Evolutionary conservation across 1,140 invertebrate genomes (phyloP), one percentile per base, ranked within the genome.

Genomic region (Caenorhabditis elegans): DNA sequence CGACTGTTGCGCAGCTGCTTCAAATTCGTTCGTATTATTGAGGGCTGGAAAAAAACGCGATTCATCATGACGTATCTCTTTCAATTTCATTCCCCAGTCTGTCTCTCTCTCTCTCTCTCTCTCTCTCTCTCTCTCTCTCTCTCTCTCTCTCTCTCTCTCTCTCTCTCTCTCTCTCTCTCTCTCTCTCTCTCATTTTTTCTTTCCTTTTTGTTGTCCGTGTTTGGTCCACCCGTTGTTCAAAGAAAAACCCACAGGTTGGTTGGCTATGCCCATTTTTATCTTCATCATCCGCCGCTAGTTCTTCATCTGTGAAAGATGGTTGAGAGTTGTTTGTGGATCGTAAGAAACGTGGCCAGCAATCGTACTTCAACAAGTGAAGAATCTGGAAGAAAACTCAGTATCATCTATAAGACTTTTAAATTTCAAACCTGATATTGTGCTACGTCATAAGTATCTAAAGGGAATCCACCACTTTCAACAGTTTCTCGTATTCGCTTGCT

Each of bases 361-460:
- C 87, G 55, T 88, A 88, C 39, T 88, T 88, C 46, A 88, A 75
- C 78, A 87, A 82, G 79, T 88, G 87, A 80, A 89, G 89, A 48
- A 88, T 88, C 86, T 88, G 70, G n/a, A 70, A 82, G 82, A 48
- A 13, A 17, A n/a, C 10, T 46, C 24, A 46, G 28, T 34, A 48
- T 19, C n/a, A 19, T 13, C 13, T 26, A 17, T 24, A 49, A 15
- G n/a, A 19, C 8, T 22, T n/a, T 3, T 15, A 48, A 19, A 31
- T 6, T 8, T 48, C 75, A 24, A 81, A 87, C 87, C 78, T 87
- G 87, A 77, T 88, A 87, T 80, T 88, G 87, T 15, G 88, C 87
- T n/a, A 89, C 70, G 49, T 88, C 87, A 80, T 87, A 88, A 0
- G 89, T 78, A 36, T 85, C 86, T 39, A 49, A n/a, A 17, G 79